Base-by-base conservation (phyloP, 2,888 invertebrate species). In the Psylliodes chrysocephalus region DNA sequence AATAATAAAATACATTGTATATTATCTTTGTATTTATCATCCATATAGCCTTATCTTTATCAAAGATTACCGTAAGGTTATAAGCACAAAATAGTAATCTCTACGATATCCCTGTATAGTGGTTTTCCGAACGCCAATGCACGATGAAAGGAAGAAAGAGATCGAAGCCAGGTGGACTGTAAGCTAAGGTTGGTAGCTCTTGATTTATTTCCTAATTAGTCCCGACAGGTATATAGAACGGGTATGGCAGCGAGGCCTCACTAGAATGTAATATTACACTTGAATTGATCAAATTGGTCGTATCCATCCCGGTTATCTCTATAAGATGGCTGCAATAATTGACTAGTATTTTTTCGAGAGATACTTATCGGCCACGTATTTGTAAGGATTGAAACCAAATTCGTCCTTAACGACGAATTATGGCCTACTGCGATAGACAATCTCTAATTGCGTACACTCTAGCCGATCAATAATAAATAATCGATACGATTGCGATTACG, bases 191-290 rank as follows among this genome's bases (percentile, higher is more conserved):
- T 57, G 69, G 71, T 71, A 69, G 66, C 66, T 64, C 75, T 78
- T 81, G 81, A 82, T 82, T 81, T 82, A 82, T 82, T 78, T 78
- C 81, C 82, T 82, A 81, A 81, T 82, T 82, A 81, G 79, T 78
- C 73, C 73, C 71, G 81, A 82, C 82, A 82, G 81, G 78, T 81
- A 80, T 80, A 80, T 80, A 77, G 78, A 78, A 79, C 80, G 77
- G 80, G 77, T 79, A 79, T 68, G 73, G 78, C 72, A 72, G 73
- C 68, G 72, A 73, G 46, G 22, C 46, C 46, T 46, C 46, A 46
- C 46, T 22, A 46, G 46, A 46, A 46, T 46, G 46, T 46, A 68
- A 71, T 73, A 74, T 73, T 75, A 75, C 73, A 73, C 74, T 71
- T 71, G 71, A 71, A 73, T 72, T 71, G 75, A 77, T 75, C 74